A percentile compares a stretch with the other conserved stretches of the same genome.
Evolutionary conservation across 2,797 vertebrate genomes (phyloP).

Genomic region (Galago senegalensis): DNA sequence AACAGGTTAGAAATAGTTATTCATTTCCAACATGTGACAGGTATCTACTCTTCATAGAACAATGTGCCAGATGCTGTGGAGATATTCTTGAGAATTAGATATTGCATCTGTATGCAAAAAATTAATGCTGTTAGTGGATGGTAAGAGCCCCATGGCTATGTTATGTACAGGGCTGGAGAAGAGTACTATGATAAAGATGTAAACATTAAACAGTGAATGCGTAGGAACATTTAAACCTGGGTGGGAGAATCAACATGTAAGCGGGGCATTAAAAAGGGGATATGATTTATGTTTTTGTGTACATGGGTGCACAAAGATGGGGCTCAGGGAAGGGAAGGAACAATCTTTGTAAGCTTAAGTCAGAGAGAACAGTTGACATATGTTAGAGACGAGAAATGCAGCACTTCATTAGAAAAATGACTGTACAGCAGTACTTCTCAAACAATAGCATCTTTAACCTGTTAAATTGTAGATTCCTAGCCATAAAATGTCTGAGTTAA

Average conservation of each 20-base stretch:
- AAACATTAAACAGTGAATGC: not conserved
- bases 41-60: slow-evolving; percentile 9
- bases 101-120: not conserved
- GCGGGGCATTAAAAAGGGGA: not conserved
- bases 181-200: not conserved
- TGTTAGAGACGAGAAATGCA: not conserved
- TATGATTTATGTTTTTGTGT: not conserved
- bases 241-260: not conserved
- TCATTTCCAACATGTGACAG: slow-evolving; percentile 9
- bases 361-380: not conserved
- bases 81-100: slow-evolving; percentile 25
- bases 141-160: not conserved
- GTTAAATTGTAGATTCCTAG: not conserved
- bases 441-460: not conserved
- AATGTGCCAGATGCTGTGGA: not conserved
- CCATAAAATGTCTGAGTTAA: not conserved
- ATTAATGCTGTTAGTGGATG: not conserved
- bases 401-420: not conserved
- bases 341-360: not conserved
- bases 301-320: not conserved
- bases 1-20: not conserved
- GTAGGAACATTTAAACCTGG: not conserved
- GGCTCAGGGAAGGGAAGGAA: not conserved
- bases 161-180: not conserved
- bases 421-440: not conserved